Base-by-base conservation (phyloP, 2,888 invertebrate genomes). In the Argyresthia albistria region DNA sequence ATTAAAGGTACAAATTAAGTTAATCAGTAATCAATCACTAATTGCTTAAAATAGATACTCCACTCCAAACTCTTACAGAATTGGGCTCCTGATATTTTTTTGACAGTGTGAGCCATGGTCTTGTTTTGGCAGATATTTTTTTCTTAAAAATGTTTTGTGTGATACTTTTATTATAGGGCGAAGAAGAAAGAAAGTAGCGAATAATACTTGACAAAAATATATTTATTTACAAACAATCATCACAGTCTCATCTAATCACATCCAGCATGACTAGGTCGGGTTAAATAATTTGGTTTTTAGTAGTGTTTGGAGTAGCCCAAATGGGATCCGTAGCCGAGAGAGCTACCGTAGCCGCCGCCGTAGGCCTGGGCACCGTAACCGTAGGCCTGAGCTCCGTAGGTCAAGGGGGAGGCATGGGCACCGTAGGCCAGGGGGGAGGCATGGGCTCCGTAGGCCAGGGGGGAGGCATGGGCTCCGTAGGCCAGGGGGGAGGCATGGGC, bases 351-450 rank as follows among this genome's bases (percentile, higher is more conserved):
- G 11, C 56, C 58, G 1, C 53, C 16, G 35, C 53, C 57, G 25
- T 39, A 43, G n/a, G 48, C 54, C 0, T 49, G 39, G n/a, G 54
- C 46, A 14, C 50, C 54, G 39, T 53, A 35, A 25, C n/a, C n/a
- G n/a, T 43, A 35, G 37, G 39, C 46, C 46, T 47, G 12, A 10
- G 14, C 39, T 25, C 35, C 39, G 10, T 25, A 25, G 25, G 53
- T 50, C 7, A 54, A 11, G 16, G 54, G 55, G 45, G 57, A 51
- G 43, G 36, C 35, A 10, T 37, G 10, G 9, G 12, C 48, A 6
- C 57, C 56, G 48, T 55, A 56, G 11, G 57, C 58, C 3, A 54
- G 36, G 35, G 54, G 57, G 25, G 37, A 43, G n/a, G 48, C 54
- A 0, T 49, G 39, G n/a, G 54, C 46, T 35, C 50, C 54, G 39